These are phyloP conservation scores for Tetragonula clypearis DNA, from an alignment of 1,140 invertebrate species.

Conservation along the genomic window DNA sequence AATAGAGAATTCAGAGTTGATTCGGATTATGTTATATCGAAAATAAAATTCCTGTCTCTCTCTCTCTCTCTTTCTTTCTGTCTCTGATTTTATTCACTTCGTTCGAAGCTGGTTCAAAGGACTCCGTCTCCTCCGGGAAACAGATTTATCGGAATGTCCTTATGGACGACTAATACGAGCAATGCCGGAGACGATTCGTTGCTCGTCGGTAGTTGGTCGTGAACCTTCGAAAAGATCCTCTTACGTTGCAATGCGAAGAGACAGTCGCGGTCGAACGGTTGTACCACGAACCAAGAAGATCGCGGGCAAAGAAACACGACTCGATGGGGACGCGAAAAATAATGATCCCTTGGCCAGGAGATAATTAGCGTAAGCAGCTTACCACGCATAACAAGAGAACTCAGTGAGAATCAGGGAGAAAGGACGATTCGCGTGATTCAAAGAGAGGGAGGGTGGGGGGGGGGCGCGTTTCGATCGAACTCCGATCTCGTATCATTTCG, in stretches of 20 bases:
- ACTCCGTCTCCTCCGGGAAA: not conserved
- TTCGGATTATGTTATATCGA: too few species aligned
- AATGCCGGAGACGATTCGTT: not conserved
- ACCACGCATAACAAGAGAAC: not conserved
- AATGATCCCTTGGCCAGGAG: conserved; percentile 56
- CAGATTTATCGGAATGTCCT: not conserved
- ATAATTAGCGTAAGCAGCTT: conserved; percentile 76
- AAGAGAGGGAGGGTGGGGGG: too few species aligned
- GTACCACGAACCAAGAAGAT: not conserved
- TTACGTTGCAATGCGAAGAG: not conserved
- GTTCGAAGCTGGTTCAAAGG: not conserved
- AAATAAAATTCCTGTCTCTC: not conserved
- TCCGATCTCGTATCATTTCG: conserved; percentile 2
- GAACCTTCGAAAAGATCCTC: conserved; percentile 29
- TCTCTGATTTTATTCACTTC: not conserved
- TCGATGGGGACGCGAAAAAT: conserved; percentile 43
- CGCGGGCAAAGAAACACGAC: conserved; percentile 6
- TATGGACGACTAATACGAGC: not conserved
- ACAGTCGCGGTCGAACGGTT: not conserved
- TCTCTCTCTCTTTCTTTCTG: not conserved
- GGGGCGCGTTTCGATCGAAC: too few species aligned
- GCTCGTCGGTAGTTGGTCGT: not conserved
- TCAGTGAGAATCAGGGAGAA: not conserved
- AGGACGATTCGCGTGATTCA: not conserved
- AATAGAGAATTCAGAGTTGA: not conserved